Percentiles rank a stretch among this genome's conserved stretches.
phyloP scores from a whole-genome alignment of 1,140 invertebrate species.

The Drosophila nannoptera region DNA sequence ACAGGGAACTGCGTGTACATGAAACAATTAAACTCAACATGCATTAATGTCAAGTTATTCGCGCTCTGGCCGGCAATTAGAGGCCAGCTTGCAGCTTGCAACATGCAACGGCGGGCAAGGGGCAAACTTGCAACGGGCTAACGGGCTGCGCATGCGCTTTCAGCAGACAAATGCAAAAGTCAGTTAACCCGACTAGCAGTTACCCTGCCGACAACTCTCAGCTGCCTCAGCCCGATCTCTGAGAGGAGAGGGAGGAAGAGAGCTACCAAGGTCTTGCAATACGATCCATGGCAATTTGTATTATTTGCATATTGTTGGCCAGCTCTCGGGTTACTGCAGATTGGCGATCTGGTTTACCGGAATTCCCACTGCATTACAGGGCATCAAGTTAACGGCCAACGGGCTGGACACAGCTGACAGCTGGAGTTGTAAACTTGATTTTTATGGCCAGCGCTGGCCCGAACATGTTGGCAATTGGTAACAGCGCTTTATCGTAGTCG shows the following conservation, averaged over 20 bases:
- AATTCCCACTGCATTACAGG: not conserved
- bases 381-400: constrained; percentile 30
- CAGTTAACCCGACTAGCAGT: not conserved
- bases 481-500: constrained; percentile 21
- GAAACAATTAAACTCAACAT: constrained; percentile 75
- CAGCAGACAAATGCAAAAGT: constrained; percentile 59
- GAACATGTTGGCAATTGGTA: constrained; percentile 69
- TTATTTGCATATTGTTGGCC: too few species aligned
- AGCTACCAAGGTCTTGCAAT: too few species aligned
- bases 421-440: constrained; percentile 74
- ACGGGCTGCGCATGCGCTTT: constrained; percentile 42
- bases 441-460: constrained; percentile 53
- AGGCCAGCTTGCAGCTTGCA: constrained; percentile 41
- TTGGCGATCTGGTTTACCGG: too few species aligned
- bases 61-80: constrained; percentile 67
- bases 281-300: too few species aligned
- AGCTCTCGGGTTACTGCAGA: too few species aligned
- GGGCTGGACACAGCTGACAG: constrained; percentile 51
- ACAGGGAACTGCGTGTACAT: constrained; percentile 69
- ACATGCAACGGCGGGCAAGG: too few species aligned
- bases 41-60: constrained; percentile 76
- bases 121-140: too few species aligned
- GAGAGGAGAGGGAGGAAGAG: too few species aligned
- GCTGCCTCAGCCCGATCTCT: too few species aligned
- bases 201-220: not conserved